Evolutionary conservation across 2,113 vertebrate species (phyloP).

Genomic region (Polyodon spathula): DNA sequence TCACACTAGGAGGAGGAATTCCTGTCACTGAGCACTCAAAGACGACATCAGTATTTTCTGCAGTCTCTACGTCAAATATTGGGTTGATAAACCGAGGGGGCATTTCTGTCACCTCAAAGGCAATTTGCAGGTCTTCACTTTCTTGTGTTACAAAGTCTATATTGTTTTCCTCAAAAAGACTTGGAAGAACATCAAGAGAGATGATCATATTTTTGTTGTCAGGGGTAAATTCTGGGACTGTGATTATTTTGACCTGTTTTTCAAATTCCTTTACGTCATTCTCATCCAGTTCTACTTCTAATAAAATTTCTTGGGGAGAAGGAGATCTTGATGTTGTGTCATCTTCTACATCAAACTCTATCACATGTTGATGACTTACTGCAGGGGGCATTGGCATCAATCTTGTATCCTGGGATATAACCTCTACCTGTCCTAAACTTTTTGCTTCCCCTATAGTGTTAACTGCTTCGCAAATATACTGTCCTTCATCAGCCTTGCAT

Average conservation of each 20-base stretch:
- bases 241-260: constrained; percentile 93
- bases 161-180: constrained; percentile 69
- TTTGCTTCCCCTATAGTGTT: constrained; percentile 89
- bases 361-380: constrained; percentile 89
- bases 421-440: constrained; percentile 70
- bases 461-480: constrained; percentile 84
- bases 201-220: constrained; percentile 95
- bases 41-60: constrained; percentile 68
- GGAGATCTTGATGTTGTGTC: constrained; percentile 78
- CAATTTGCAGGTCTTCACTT: constrained; percentile 77
- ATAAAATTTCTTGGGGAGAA: constrained; percentile 92
- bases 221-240: constrained; percentile 80
- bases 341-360: constrained; percentile 87
- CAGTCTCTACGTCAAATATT: constrained; percentile 68
- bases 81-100: constrained; percentile 84
- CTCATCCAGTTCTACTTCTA: constrained; percentile 94
- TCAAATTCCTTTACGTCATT: constrained; percentile 92
- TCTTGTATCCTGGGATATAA: constrained; percentile 65
- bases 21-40: constrained; percentile 91
- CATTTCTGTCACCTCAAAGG: constrained; percentile 89
- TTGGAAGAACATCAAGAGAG: constrained; percentile 84
- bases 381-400: constrained; percentile 73
- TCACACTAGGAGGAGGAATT: constrained; percentile 72
- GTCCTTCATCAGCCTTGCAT: constrained; percentile 68
- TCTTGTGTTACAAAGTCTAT: constrained; percentile 57